phyloP scores from a whole-genome alignment of 2,888 invertebrate species.

The Omphaloscelis lunosa region DNA sequence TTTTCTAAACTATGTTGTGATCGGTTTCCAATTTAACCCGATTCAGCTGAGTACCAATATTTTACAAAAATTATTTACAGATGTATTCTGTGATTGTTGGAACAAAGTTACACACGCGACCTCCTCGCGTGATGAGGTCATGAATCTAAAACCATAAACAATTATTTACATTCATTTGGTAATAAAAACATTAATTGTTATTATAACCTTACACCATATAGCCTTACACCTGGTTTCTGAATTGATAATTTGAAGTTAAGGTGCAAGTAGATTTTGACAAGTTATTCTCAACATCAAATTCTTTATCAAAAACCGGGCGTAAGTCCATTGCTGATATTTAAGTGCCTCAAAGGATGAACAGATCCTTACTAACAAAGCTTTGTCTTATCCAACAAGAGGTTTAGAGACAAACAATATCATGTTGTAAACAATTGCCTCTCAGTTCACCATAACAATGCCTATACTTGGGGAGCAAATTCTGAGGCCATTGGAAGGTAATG shows the following conservation, averaged over 20 bases:
- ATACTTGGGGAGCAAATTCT: background rate
- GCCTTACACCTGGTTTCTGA: background rate
- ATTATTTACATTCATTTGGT: background rate
- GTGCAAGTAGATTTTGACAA: no score
- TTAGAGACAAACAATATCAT: conserved; percentile 20
- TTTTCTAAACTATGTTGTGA: background rate
- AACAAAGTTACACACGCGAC: background rate
- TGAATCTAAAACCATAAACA: conserved; percentile 4
- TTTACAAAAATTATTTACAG: background rate
- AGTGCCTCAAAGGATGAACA: conserved; percentile 6
- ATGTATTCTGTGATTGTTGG: background rate
- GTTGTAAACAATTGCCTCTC: conserved; percentile 9
- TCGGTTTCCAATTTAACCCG: no score
- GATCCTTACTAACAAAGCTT: conserved; percentile 22
- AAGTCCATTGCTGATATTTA: background rate
- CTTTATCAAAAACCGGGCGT: background rate
- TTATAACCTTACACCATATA: no score
- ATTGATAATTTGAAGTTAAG: background rate
- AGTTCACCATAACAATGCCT: conserved; percentile 22
- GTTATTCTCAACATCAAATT: no score
- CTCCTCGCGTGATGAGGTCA: no score
- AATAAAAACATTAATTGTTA: no score
- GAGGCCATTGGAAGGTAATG: conserved; percentile 1
- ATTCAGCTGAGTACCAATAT: background rate
- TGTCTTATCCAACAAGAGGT: conserved; percentile 2